Percentiles rank a stretch among this genome's conserved stretches.
phyloP scores from a whole-genome alignment of 2,888 invertebrate genomes.

The Exephanes ischioxanthus region DNA sequence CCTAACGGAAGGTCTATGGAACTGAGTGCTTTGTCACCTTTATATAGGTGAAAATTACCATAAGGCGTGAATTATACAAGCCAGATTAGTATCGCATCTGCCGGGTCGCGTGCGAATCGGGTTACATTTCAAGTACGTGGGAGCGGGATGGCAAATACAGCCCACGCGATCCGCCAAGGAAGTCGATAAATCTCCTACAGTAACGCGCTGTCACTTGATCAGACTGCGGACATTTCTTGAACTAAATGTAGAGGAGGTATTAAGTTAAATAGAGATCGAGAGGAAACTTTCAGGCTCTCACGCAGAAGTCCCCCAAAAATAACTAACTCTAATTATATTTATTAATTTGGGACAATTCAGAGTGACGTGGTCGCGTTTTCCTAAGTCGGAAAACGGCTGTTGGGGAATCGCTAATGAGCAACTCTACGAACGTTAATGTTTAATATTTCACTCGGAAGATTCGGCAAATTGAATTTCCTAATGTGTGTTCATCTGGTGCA shows the following conservation, averaged over 20 bases:
- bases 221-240: not conserved
- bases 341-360: not conserved
- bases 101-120: not conserved
- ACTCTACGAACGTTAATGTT: no score
- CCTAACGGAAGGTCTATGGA: not conserved
- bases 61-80: not conserved
- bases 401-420: no score
- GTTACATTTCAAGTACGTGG: slow-evolving; percentile 2
- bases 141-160: not conserved
- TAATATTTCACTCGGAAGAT: no score
- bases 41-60: slow-evolving; percentile 5
- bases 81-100: not conserved
- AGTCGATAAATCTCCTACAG: not conserved
- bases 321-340: not conserved
- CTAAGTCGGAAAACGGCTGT: not conserved
- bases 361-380: not conserved
- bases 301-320: not conserved
- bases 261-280: not conserved
- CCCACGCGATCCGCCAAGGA: not conserved
- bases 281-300: no score
- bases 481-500: no score
- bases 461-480: no score
- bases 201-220: not conserved
- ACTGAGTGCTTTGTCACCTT: not conserved
- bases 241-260: not conserved